Base-by-base conservation (phyloP, 2,113 vertebrate genomes). In the Melanostigma gelatinosum region DNA sequence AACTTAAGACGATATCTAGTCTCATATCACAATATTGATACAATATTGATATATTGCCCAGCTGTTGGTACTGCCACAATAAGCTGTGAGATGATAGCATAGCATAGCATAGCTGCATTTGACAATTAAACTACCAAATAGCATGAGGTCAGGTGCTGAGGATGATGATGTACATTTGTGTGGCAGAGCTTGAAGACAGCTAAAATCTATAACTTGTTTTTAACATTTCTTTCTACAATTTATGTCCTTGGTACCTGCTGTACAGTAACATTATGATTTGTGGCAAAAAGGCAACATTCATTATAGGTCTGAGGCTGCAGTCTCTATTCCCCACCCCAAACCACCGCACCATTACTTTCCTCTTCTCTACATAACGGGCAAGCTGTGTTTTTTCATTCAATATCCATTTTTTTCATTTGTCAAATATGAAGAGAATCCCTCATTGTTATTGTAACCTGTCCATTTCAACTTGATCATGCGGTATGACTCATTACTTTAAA, bases 161-260 rank as follows among this genome's bases (percentile, higher is more conserved):
- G 52, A 54, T 50, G 48, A 50, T 20, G 4, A 38, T 83, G 63
- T 69, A 36, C 52, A 52, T 54, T 54, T 80, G 16, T 73, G 40
- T 54, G 42, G 24, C 52, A 72, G 46, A 62, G 44, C 46, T 69
- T 46, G 22, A 54, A 48, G 16, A 10, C 32, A 34, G 32, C 32
- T 34, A 34, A 34, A 34, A 34, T 34, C 32, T 34, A 34, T 34
- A 34, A 34, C 20, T 54, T 54, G 52, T 60, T 15, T 46, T n/a
- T 46, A 8, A 38, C 6, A 20, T 29, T 64, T 64, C 2, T 42
- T 54, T 44, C 8, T 16, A 44, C 4, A 5, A n/a, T 16, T 48
- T 22, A 2, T 46, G 18, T 20, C 24, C 3, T 29, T 54, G 24
- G 1, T 67, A 32, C 18, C 42, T 73, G 4, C 12, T 4, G 15